Evolutionary conservation across 2,113 vertebrate genomes (phyloP), one percentile per base, ranked within the genome.

Genomic region (Channa argus): DNA sequence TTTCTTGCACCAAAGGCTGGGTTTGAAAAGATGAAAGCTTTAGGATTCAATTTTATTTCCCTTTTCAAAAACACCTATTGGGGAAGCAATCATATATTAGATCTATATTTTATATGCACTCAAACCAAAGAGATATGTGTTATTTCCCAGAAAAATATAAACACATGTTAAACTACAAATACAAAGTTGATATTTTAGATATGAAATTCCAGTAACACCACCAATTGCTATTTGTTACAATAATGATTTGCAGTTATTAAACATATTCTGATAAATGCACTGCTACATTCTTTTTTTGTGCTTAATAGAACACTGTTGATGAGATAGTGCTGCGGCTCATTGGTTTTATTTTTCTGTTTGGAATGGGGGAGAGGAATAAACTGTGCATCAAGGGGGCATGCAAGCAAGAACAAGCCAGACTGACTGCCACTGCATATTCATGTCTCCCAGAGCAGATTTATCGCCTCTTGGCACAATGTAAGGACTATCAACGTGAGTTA

Each of bases 401-500:
- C 83, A 49, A 79, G 84, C 82, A 80, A 74, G 82, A 88, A 88
- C 86, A 77, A 87, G 84, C 83, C 89, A 83, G 39, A 91, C 91
- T 80, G 92, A 93, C 88, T 86, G 89, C 89, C 93, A 93, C 93
- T 91, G 89, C 95, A 94, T 92, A 95, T 93, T 92, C 94, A 91
- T 76, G 91, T 90, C 66, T 92, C 94, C 79, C 91, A 86, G 92
- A 89, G 92, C 91, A 91, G 95, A 96, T 96, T 95, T 94, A 96
- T 94, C 60, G 74, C 92, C 87, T 90, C 88, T 91, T 88, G 94
- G 93, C 93, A 95, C 93, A 95, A 94, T 92, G 91, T 91, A 94
- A 92, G 88, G 79, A 88, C 96, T 90, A 96, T 96, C 95, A 93
- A 71, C 12, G 91, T 96, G 96, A 98, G 93, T 95, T 95, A 97